A percentile compares a stretch with the other conserved stretches of the same genome.
phyloP scores from a whole-genome alignment of 2,113 vertebrate genomes.

The Microtus pennsylvanicus region DNA sequence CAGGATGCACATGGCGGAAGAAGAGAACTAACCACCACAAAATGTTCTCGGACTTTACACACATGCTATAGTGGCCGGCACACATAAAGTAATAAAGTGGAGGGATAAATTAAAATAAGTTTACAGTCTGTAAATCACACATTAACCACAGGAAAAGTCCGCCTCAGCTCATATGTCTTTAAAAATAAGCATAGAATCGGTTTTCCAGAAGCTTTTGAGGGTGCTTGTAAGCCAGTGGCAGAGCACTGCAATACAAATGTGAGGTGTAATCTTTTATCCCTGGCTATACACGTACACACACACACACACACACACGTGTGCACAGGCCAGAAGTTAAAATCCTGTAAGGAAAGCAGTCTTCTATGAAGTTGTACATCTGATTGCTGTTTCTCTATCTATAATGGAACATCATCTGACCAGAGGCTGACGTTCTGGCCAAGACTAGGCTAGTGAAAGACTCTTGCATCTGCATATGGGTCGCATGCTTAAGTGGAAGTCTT shows the following conservation, averaged over 20 bases:
- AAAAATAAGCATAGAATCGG: conserved; percentile 12
- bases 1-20: too few relatives aligned
- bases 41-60: neutral
- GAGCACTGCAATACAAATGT: neutral
- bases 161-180: neutral
- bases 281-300: neutral
- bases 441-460: neutral
- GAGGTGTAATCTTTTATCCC: neutral
- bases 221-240: neutral
- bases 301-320: neutral
- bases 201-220: conserved; percentile 5
- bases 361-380: conserved; percentile 32
- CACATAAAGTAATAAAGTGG: neutral
- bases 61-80: neutral
- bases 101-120: neutral
- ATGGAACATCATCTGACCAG: neutral
- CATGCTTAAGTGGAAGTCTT: neutral
- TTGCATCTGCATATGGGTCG: neutral
- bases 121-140: neutral
- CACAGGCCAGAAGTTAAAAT: neutral
- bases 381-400: conserved; percentile 15
- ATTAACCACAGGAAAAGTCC: neutral
- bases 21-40: neutral
- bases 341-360: neutral
- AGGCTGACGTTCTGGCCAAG: conserved; percentile 11